Conservation (phyloP, 2,797 vertebrate genomes). For the Mus spretus region DNA sequence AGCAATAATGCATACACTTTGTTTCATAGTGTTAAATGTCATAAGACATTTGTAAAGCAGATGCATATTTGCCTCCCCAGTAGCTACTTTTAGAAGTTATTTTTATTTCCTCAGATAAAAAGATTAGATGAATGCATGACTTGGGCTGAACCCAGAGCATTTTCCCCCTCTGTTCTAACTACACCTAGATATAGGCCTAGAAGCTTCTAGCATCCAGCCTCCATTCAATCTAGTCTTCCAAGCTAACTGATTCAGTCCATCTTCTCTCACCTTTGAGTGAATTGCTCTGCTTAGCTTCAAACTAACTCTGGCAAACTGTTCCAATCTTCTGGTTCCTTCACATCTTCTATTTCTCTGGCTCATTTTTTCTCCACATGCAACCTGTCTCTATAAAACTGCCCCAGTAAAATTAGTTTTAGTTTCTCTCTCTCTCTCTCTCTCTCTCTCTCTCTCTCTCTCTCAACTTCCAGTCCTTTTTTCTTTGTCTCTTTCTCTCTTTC, state of each 20-base stretch:
- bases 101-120: not conserved
- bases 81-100: not conserved
- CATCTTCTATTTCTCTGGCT: not conserved
- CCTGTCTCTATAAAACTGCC: not conserved
- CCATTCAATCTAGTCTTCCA: not conserved
- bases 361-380: not conserved
- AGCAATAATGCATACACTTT: not conserved
- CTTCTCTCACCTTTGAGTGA: not conserved
- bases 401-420: not conserved
- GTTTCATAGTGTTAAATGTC: slow-evolving; percentile 1
- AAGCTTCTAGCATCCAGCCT: not conserved
- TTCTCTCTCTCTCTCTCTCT: too few species aligned
- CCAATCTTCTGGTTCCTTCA: not conserved
- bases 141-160: not conserved
- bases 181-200: not conserved
- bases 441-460: not conserved
- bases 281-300: not conserved
- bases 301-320: not conserved
- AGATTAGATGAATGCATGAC: not conserved
- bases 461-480: too few species aligned
- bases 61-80: not conserved
- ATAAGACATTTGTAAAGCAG: not conserved
- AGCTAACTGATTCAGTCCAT: not conserved
- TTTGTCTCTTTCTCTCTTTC: too few species aligned
- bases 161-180: not conserved